Base-by-base conservation (phyloP, 2,888 invertebrate genomes). In the Rhagophthalmus giganteus region DNA sequence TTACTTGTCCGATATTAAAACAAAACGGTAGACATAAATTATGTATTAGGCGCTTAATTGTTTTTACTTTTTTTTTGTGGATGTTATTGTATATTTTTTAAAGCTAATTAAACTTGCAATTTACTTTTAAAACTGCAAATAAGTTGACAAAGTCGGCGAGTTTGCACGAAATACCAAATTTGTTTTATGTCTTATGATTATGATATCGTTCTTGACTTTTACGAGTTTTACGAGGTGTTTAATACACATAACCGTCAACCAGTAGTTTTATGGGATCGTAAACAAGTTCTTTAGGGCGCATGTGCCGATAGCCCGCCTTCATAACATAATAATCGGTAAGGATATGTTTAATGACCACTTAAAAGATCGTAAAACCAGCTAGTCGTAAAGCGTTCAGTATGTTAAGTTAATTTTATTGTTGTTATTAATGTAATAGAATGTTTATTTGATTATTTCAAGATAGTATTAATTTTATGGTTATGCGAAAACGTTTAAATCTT, bases 171-270 rank as follows among this genome's bases (percentile, higher is more conserved):
- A 25, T 24, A 25, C 3, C 8, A 14, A 32, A 15, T 15, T 32
- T 37, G 24, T 47, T 39, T 24, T 26, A 12, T 13, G 39, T 47
- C 27, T 39, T 47, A 33, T 34, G 39, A 47, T 47, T 47, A 47
- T 39, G 26, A 47, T 47, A 47, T 47, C 47, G 39, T 63, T 64
- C 67, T 67, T 71, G 70, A 72, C 70, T 72, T 72, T 72, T 71
- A 68, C 60, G 67, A 66, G 63, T 67, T 70, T 68, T 67, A 71
- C 70, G 71, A 72, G 62, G 69, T 72, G 72, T 72, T 72, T 69
- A 72, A 71, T 70, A 69, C 69, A 62, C 70, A 72, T 72, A 70
- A 71, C 67, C 67, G 71, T 71, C 72, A 68, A 64, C 63, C 65
- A 67, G 67, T 61, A 67, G 69, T 70, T 73, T 72, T 72, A 72